A percentile compares a stretch with the other conserved stretches of the same genome.
These are phyloP conservation scores for Atherinomorus stipes DNA, from an alignment of 2,113 vertebrate genomes.

Conservation along the genomic window DNA sequence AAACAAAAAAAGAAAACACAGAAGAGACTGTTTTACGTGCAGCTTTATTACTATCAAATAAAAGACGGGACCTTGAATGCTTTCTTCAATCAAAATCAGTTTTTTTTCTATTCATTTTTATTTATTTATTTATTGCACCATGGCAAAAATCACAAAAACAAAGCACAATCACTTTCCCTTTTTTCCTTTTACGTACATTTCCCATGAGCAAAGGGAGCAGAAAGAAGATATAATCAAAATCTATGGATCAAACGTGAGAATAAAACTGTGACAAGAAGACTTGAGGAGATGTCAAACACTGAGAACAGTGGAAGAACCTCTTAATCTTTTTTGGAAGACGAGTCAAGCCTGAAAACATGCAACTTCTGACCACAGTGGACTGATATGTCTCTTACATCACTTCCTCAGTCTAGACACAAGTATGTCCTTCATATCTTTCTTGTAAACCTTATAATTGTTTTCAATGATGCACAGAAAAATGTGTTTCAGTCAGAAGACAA, in stretches of 20 bases:
- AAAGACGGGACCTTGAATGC: no score
- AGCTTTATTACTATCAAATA: background rate
- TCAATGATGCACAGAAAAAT: slow-evolving; percentile 53
- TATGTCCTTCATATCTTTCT: slow-evolving; percentile 70
- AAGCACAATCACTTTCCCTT: no score
- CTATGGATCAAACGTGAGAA: background rate
- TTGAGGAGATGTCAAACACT: background rate
- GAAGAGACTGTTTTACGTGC: background rate
- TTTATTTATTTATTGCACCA: no score
- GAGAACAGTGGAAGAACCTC: slow-evolving; percentile 33
- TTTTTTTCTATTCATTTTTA: no score
- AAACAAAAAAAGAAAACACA: background rate
- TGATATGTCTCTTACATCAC: slow-evolving; percentile 64
- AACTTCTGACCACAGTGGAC: slow-evolving; percentile 52
- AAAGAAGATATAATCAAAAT: no score
- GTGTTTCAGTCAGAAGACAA: slow-evolving; percentile 29
- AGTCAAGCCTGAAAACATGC: slow-evolving; percentile 41
- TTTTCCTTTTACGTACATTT: no score
- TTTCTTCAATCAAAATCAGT: no score
- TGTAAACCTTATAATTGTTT: slow-evolving; percentile 66
- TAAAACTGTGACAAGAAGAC: background rate
- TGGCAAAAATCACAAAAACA: no score
- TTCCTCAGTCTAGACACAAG: slow-evolving; percentile 78
- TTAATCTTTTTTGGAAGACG: slow-evolving; percentile 13
- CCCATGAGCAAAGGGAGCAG: no score